Percentiles rank a stretch among this genome's conserved stretches.
Conservation (phyloP, 2,888 invertebrate species). For the Gastrophysa polygoni region DNA sequence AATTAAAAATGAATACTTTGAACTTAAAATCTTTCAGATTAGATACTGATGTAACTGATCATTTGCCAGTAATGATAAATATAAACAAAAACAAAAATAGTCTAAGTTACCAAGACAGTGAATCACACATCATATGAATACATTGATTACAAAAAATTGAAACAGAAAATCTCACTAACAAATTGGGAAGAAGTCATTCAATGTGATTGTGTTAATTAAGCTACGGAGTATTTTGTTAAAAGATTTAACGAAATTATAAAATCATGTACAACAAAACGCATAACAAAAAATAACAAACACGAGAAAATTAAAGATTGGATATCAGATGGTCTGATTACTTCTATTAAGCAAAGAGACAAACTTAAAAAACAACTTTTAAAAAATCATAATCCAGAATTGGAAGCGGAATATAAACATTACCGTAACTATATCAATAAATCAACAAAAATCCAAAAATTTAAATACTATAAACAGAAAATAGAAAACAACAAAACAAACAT, state of each 20-base stretch:
- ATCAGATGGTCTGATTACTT: too few relatives aligned
- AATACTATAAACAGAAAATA: too few relatives aligned
- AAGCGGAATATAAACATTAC: too few relatives aligned
- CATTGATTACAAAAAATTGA: not conserved
- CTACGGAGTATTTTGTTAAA: not conserved
- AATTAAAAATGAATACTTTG: not conserved
- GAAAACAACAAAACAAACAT: not conserved
- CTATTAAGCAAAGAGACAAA: too few relatives aligned
- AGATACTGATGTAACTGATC: not conserved
- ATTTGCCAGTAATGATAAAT: not conserved
- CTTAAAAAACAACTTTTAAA: too few relatives aligned
- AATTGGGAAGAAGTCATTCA: not conserved
- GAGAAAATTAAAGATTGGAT: too few relatives aligned
- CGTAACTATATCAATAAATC: too few relatives aligned
- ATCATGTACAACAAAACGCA: conserved; percentile 3
- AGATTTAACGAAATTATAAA: not conserved
- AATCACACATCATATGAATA: not conserved
- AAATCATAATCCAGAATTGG: too few relatives aligned
- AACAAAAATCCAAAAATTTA: too few relatives aligned
- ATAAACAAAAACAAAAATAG: not conserved
- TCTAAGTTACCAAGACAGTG: not conserved
- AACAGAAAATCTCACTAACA: not conserved
- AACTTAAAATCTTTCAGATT: not conserved
- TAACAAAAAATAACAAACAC: conserved; percentile 3
- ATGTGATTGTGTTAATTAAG: not conserved